Conservation (phyloP, 2,113 vertebrate species). For the Oophaga pumilio region DNA sequence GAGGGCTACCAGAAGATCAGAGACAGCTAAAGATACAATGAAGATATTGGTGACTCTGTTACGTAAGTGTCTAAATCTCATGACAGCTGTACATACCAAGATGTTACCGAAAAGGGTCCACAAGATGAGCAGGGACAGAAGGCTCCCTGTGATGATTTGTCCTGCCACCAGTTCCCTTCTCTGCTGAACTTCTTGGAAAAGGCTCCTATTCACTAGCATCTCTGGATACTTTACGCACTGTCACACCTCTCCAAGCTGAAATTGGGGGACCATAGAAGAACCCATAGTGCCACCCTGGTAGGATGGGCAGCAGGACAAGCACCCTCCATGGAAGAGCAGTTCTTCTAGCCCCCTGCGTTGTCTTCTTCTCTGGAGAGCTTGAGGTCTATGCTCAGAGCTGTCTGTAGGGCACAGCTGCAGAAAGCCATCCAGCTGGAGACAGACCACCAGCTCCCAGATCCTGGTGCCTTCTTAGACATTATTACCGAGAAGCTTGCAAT, state of each 20-base stretch:
- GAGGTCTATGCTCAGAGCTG: constrained; percentile 2
- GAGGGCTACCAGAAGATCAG: constrained; percentile 89
- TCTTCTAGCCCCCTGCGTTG: constrained; percentile 9
- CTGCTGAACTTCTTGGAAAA: constrained; percentile 19
- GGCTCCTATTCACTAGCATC: constrained; percentile 43
- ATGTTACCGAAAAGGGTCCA: constrained; percentile 92
- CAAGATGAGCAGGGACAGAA: constrained; percentile 85
- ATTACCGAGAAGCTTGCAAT: constrained; percentile 11
- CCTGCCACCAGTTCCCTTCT: constrained; percentile 57
- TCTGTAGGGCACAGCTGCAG: constrained; percentile 6
- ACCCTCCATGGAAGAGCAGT: constrained; percentile 23
- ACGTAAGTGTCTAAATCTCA: constrained; percentile 86
- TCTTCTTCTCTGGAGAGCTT: background rate
- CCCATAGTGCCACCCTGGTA: constrained; percentile 29
- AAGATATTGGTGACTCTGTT: constrained; percentile 91
- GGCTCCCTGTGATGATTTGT: constrained; percentile 79
- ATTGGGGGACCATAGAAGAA: background rate
- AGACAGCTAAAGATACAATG: constrained; percentile 89
- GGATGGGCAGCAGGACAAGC: background rate
- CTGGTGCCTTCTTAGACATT: constrained; percentile 34
- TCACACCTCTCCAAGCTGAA: constrained; percentile 4
- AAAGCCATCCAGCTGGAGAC: constrained; percentile 20
- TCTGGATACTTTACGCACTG: constrained; percentile 14
- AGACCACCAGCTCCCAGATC: background rate
- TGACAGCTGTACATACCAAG: constrained; percentile 87